Conservation (phyloP, 2,113 vertebrate genomes). For the Anhinga rufa region DNA sequence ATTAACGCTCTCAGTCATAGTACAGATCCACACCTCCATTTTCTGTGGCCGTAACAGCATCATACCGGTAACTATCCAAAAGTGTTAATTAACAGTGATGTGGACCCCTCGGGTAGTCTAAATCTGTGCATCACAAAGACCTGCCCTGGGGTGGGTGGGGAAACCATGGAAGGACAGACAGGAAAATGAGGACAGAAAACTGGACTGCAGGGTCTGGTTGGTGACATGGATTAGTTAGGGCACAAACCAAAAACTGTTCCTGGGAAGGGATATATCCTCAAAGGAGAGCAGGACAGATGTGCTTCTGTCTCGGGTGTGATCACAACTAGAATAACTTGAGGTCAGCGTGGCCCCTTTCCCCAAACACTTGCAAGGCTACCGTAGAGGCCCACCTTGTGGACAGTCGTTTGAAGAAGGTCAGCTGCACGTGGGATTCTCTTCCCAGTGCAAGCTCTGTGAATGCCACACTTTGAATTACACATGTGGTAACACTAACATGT, state of each 20-base stretch:
- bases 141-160: not conserved
- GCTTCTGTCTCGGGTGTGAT: not conserved
- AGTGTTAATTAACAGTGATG: not conserved
- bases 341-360: not conserved
- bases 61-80: not conserved
- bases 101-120: not conserved
- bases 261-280: not conserved
- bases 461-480: not conserved
- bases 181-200: not conserved
- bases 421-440: not conserved
- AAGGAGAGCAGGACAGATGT: not conserved
- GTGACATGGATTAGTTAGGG: not conserved
- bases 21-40: not conserved
- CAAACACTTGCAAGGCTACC: not conserved
- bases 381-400: not conserved
- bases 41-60: not conserved
- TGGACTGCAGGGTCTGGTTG: not conserved
- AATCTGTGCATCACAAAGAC: not conserved
- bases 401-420: not conserved
- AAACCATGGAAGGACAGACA: not conserved
- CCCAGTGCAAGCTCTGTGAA: not conserved
- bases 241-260: not conserved
- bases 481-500: not conserved
- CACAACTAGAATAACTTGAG: not conserved
- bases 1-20: not conserved